Percentiles rank a stretch among this genome's conserved stretches.
Conservation (phyloP, 2,888 invertebrate species). For the Dynastes maya region DNA sequence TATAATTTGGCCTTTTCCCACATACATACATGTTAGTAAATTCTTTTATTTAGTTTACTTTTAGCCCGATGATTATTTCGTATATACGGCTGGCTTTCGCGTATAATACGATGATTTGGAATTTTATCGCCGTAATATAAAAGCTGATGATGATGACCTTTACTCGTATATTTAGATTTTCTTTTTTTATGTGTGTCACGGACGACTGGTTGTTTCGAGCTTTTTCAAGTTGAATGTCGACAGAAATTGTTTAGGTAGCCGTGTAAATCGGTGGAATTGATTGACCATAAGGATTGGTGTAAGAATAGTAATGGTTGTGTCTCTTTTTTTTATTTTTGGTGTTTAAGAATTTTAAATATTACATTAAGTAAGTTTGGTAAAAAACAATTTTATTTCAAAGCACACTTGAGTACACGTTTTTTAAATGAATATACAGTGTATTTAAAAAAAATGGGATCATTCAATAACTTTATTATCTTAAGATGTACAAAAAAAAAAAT, state of each 20-base stretch:
- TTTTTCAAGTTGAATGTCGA: conserved; percentile 11
- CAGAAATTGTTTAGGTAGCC: conserved; percentile 32
- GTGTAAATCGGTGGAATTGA: conserved; percentile 20
- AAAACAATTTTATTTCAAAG: too few relatives aligned
- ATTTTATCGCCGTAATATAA: background rate
- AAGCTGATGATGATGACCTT: background rate
- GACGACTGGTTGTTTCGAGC: conserved; percentile 19
- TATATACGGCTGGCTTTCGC: conserved; percentile 1
- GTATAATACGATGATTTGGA: conserved; percentile 1
- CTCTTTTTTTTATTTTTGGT: background rate
- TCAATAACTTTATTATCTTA: too few relatives aligned
- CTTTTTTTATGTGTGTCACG: conserved; percentile 23
- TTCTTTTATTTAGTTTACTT: conserved; percentile 16
- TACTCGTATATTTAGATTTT: conserved; percentile 4
- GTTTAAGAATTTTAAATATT: background rate
- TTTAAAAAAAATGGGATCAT: too few relatives aligned
- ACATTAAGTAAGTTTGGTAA: too few relatives aligned
- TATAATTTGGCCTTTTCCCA: conserved; percentile 31
- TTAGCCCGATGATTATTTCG: conserved; percentile 1
- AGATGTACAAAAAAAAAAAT: too few relatives aligned
- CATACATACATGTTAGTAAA: conserved; percentile 19
- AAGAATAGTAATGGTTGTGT: background rate
- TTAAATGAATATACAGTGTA: too few relatives aligned
- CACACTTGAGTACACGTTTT: too few relatives aligned
- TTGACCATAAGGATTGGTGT: background rate